A percentile compares a stretch with the other conserved stretches of the same genome.
Conservation (phyloP, 2,888 invertebrate species). For the Acanthosoma haemorrhoidale region DNA sequence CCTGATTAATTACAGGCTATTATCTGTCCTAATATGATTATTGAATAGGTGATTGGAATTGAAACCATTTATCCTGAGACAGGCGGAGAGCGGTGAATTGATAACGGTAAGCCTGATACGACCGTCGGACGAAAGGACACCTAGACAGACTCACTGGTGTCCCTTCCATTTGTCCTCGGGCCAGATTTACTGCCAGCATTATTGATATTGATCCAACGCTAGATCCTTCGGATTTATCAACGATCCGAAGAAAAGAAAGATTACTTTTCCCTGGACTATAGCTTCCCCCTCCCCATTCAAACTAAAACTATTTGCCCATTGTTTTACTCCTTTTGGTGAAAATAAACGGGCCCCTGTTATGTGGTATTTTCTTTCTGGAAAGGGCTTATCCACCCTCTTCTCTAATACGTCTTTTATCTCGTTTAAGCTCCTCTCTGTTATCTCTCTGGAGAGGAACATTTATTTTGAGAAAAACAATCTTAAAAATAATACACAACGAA, state of each 20-base stretch:
- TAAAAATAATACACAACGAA: no score
- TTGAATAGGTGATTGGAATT: no score
- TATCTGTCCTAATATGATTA: no score
- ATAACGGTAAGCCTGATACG: no score
- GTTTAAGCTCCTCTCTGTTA: background rate
- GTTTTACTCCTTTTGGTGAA: background rate
- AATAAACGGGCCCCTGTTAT: background rate
- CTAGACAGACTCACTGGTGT: background rate
- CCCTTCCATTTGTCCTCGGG: background rate
- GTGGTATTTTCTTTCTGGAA: background rate
- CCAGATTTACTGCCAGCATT: background rate
- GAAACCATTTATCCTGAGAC: no score
- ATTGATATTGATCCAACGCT: background rate
- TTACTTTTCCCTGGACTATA: background rate
- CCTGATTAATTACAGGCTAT: no score
- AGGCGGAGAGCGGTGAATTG: no score
- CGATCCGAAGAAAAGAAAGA: background rate
- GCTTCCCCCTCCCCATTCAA: no score
- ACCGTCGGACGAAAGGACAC: no score
- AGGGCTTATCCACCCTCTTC: background rate
- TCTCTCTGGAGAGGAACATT: background rate
- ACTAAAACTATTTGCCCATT: slow-evolving; percentile 10
- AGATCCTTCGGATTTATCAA: background rate
- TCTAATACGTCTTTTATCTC: slow-evolving; percentile 4
- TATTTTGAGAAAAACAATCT: background rate